Conservation (phyloP, 1,140 invertebrate genomes). For the Philotrypesis tridentata region DNA sequence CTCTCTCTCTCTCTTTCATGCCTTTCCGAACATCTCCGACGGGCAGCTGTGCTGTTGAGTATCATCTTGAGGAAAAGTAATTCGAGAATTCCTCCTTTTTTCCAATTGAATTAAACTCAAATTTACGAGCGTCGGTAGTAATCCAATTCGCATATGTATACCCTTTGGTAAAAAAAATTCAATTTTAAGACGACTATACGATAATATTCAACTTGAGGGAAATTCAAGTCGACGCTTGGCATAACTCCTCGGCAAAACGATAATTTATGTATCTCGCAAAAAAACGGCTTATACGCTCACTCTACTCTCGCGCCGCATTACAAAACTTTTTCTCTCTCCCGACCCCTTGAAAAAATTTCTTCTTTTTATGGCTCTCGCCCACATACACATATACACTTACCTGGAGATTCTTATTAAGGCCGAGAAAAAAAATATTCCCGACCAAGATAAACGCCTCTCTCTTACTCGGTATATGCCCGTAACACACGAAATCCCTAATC, state of each 20-base stretch:
- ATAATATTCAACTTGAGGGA: background rate
- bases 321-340: slow-evolving; percentile 8
- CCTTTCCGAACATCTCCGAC: too few relatives aligned
- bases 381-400: too few relatives aligned
- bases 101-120: background rate
- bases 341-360: background rate
- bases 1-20: too few relatives aligned
- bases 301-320: background rate
- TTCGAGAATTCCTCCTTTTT: background rate
- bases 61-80: too few relatives aligned
- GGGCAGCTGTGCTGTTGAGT: too few relatives aligned
- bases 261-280: slow-evolving; percentile 37
- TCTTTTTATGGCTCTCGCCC: background rate
- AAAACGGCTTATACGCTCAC: background rate
- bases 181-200: background rate
- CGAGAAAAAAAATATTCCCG: slow-evolving; percentile 8
- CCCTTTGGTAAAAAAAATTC: background rate
- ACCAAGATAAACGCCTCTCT: slow-evolving; percentile 28
- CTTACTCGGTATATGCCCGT: background rate
- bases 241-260: background rate
- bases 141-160: background rate
- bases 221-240: background rate
- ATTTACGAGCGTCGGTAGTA: background rate
- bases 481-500: slow-evolving; percentile 23
- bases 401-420: slow-evolving; percentile 30